Percentiles rank a stretch among this genome's conserved stretches.
Evolutionary conservation across 1,140 invertebrate genomes (phyloP).

Genomic region (Sitobion miscanthi): DNA sequence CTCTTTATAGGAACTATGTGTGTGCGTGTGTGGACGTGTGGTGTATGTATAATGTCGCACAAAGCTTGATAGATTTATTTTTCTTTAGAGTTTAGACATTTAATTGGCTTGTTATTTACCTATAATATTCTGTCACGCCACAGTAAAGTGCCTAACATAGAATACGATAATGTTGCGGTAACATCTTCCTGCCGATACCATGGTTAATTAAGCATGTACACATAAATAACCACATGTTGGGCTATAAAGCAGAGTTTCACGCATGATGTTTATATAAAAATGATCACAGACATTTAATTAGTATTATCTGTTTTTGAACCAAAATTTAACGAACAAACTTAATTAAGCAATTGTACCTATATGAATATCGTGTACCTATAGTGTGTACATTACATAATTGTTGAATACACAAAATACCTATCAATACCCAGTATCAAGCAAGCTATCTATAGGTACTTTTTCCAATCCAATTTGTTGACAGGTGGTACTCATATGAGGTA

Average conservation of each 20-base stretch:
- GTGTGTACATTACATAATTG: no score
- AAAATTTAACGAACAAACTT: not conserved
- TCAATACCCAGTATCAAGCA: no score
- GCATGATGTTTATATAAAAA: not conserved
- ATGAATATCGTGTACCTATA: no score
- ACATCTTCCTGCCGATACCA: not conserved
- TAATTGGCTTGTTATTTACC: conserved; percentile 1
- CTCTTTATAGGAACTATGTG: not conserved
- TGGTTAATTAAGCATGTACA: not conserved
- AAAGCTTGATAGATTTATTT: not conserved
- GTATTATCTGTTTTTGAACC: not conserved
- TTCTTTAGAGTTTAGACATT: not conserved
- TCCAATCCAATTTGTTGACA: no score
- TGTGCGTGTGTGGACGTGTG: not conserved
- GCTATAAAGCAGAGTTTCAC: not conserved
- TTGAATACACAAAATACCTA: no score
- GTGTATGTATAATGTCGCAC: not conserved
- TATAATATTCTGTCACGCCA: not conserved
- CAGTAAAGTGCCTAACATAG: not conserved
- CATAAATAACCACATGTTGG: not conserved
- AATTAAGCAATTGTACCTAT: not conserved
- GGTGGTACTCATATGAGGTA: no score
- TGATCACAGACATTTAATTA: not conserved
- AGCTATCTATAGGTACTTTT: no score
- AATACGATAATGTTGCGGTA: not conserved